A percentile compares a stretch with the other conserved stretches of the same genome.
Conservation (phyloP, 2,113 vertebrate genomes). For the Toxostoma redivivum region DNA sequence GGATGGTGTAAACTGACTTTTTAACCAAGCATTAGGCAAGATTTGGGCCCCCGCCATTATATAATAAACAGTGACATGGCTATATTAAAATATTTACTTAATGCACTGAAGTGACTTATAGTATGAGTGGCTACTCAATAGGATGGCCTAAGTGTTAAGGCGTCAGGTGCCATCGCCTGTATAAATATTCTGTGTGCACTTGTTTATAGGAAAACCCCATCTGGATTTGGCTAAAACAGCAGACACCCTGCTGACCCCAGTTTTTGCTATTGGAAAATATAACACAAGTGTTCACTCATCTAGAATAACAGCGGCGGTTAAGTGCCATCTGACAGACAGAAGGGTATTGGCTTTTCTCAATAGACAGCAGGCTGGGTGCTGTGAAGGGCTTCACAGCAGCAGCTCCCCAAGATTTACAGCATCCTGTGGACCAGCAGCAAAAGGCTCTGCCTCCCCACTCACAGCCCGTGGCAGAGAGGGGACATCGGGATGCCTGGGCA, state of each 20-base stretch:
- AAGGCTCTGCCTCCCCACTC: neutral
- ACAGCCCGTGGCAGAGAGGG: neutral
- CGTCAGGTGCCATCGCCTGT: slow-evolving; percentile 97
- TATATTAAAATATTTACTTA: slow-evolving; percentile 99
- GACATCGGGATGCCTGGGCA: neutral
- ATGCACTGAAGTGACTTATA: slow-evolving; percentile 98
- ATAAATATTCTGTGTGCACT: slow-evolving; percentile 97
- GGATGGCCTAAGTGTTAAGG: slow-evolving; percentile 96
- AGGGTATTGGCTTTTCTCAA: slow-evolving; percentile 88
- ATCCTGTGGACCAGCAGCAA: slow-evolving; percentile 35
- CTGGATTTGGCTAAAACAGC: slow-evolving; percentile 90
- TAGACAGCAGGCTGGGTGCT: slow-evolving; percentile 73
- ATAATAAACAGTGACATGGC: slow-evolving; percentile 98
- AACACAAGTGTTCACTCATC: slow-evolving; percentile 94
- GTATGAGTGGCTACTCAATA: slow-evolving; percentile 96
- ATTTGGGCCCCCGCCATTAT: slow-evolving; percentile 94
- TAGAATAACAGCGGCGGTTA: slow-evolving; percentile 81
- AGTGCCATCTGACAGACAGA: slow-evolving; percentile 93
- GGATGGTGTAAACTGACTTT: slow-evolving; percentile 94
- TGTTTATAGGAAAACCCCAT: slow-evolving; percentile 99
- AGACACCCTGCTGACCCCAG: slow-evolving; percentile 88
- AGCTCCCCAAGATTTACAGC: slow-evolving; percentile 66
- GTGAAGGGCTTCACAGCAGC: slow-evolving; percentile 63
- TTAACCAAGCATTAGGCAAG: slow-evolving; percentile 95
- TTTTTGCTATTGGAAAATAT: slow-evolving; percentile 96